A percentile compares a stretch with the other conserved stretches of the same genome.
Evolutionary conservation across 2,113 vertebrate species (phyloP).

Genomic region (Strigops habroptila): DNA sequence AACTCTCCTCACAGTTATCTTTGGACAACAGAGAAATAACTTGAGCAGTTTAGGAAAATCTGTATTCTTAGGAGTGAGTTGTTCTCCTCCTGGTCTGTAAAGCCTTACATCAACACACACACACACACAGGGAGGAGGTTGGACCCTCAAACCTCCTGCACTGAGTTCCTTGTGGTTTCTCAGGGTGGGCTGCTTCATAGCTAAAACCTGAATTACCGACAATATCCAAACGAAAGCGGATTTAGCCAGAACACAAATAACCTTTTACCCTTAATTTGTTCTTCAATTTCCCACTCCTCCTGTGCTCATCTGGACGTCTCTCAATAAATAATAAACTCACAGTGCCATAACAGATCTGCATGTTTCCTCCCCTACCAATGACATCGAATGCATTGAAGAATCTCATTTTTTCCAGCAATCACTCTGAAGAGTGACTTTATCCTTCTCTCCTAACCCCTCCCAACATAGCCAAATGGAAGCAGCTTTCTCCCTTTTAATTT

Average conservation of each 20-base stretch:
- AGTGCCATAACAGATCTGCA: background rate
- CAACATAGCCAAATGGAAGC: background rate
- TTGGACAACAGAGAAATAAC: background rate
- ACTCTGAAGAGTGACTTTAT: background rate
- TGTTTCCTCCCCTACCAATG: background rate
- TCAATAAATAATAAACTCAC: conserved; percentile 19
- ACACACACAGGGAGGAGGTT: accelerated
- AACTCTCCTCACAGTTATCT: background rate
- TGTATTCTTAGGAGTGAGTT: background rate
- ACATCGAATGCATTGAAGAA: background rate
- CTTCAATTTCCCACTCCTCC: conserved; percentile 25
- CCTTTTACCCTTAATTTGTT: conserved; percentile 30
- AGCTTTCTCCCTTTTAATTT: background rate
- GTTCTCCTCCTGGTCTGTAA: background rate
- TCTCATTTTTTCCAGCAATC: background rate
- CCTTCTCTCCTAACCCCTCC: background rate
- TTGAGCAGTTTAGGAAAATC: background rate
- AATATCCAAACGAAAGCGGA: background rate
- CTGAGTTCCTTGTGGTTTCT: background rate
- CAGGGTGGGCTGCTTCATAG: background rate
- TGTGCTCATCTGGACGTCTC: background rate
- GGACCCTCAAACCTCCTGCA: background rate
- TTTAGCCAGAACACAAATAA: conserved; percentile 16
- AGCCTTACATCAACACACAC: background rate
- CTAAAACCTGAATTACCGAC: background rate